Evolutionary conservation across 1,140 invertebrate genomes (phyloP).

Genomic region (Archivesica marissinica): DNA sequence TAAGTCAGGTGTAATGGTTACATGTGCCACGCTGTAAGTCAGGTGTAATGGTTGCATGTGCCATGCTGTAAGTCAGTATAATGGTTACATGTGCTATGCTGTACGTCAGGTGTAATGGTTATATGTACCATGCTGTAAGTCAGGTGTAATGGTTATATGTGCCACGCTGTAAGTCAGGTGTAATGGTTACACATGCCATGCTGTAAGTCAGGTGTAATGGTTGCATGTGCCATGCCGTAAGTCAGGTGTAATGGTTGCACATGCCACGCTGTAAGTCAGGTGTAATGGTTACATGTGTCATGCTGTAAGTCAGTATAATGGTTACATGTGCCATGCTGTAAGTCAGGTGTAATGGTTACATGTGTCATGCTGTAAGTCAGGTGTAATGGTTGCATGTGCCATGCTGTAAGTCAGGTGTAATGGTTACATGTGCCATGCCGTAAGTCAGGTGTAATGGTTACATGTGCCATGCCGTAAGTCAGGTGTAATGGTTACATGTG

Average conservation of each 20-base stretch:
- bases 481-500: not conserved
- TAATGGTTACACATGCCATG: not conserved
- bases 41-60: not conserved
- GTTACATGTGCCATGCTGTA: not conserved
- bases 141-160: conserved; percentile 20
- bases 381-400: not conserved
- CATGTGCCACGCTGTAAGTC: not conserved
- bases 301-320: not conserved
- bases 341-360: not conserved
- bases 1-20: not conserved
- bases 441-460: not conserved
- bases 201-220: not conserved
- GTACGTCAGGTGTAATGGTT: not conserved
- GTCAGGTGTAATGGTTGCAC: conserved; percentile 8
- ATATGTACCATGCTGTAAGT: not conserved
- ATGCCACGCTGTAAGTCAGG: not conserved
- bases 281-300: not conserved
- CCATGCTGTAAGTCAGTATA: not conserved
- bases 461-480: not conserved
- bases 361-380: not conserved
- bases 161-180: not conserved
- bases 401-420: not conserved
- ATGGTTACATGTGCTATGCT: not conserved
- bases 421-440: not conserved
- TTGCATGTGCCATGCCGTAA: not conserved